Conservation (phyloP, 2,113 vertebrate genomes). For the Platycercus adscitus region DNA sequence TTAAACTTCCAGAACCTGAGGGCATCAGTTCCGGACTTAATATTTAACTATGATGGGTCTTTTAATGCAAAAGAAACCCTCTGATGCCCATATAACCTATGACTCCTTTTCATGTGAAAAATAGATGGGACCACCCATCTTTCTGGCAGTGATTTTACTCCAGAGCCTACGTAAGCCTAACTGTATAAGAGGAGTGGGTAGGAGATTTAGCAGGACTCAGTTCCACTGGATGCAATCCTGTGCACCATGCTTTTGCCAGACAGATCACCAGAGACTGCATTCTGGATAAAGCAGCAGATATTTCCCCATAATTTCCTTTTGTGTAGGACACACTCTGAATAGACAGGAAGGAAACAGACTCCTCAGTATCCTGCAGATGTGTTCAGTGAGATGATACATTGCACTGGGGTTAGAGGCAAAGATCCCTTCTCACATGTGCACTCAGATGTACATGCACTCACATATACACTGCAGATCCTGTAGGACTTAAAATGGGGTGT, state of each 20-base stretch:
- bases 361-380: background rate
- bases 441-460: background rate
- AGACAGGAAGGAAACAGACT: background rate
- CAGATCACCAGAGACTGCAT: background rate
- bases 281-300: background rate
- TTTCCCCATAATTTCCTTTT: background rate
- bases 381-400: rapidly evolving
- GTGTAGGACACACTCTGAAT: rapidly evolving
- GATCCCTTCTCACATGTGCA: background rate
- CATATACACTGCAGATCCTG: background rate
- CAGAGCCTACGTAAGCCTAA: background rate
- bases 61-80: background rate
- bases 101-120: background rate
- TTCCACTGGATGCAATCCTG: background rate
- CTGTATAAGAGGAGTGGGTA: background rate
- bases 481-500: rapidly evolving
- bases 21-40: background rate
- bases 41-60: background rate
- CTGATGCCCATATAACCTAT: background rate
- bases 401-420: background rate
- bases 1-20: background rate
- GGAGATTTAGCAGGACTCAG: background rate
- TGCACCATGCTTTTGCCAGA: background rate
- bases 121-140: too few species aligned
- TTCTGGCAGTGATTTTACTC: background rate